Base-by-base conservation (phyloP, 2,113 vertebrate species). In the Pimephales promelas region DNA sequence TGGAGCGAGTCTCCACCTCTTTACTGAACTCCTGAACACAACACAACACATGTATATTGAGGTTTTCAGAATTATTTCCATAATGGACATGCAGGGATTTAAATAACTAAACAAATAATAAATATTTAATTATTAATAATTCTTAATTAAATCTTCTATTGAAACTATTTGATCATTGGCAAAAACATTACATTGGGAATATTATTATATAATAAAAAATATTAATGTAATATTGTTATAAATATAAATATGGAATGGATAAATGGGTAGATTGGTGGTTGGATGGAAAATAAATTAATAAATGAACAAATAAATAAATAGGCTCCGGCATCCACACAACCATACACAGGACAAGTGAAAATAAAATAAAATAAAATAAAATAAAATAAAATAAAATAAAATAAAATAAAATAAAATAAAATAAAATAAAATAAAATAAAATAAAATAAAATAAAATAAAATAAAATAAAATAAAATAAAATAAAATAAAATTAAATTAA, bases 1-100 rank as follows among this genome's bases (percentile, higher is more conserved):
- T 94, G 8, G 97, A 96, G 83, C 95, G 97, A 70, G 95, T 94
- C 85, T 99, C 97, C 1, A 98, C 97, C 87, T 99, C 97, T 88
- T 99, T 99, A 54, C 97, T 98, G 92, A 99, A 99, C 72, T 98
- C 97, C 98, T 99, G 87, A 45, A 89, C 24, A 83, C 20, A 34
- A 28, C 11, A n/a, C 31, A 43, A 77, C 36, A 83, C 7, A 14
- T 34, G 20, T 22, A 31, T 68, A 2, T 4, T 10, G 16, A 20
- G 2, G 18, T 11, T 66, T 66, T 9, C 18, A 31, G 62, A 20
- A 66, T 66, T 10, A 40, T 10, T 40, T 68, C 34, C 10, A 22
- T 40, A 40, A 68, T 68, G 10, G 34, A 10, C 18, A 68, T 68
- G 18, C 20, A 68, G 11, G 22, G 4, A 68, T 36, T 1, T 36